Percentiles rank a stretch among this genome's conserved stretches.
Evolutionary conservation across 2,888 invertebrate genomes (phyloP).

Genomic region (Sminthurides aquaticus): DNA sequence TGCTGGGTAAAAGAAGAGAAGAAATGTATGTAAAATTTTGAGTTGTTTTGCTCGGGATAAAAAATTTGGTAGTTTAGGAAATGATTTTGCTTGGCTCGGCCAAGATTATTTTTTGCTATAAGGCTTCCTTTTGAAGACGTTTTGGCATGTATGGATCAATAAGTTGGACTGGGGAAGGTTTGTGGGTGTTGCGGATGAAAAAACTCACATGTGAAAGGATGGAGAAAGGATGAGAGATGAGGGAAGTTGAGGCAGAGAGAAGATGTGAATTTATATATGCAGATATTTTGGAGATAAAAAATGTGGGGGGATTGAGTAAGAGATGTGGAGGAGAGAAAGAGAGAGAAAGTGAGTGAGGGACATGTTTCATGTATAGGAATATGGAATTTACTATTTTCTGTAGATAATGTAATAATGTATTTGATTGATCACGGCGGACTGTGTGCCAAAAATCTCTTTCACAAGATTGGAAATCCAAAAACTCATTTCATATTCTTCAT

Average conservation of each 20-base stretch:
- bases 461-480: slow-evolving; percentile 38
- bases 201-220: no score
- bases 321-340: not conserved
- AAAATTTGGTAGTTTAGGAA: not conserved
- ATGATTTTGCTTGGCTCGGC: not conserved
- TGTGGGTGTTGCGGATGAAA: no score
- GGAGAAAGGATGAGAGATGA: not conserved
- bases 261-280: not conserved
- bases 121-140: no score
- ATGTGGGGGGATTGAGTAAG: not conserved
- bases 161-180: not conserved
- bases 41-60: not conserved
- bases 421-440: slow-evolving; percentile 40
- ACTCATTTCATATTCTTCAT: slow-evolving; percentile 31
- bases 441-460: slow-evolving; percentile 34
- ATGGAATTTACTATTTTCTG: slow-evolving; percentile 25
- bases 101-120: no score
- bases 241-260: not conserved
- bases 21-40: not conserved
- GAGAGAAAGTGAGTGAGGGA: slow-evolving; percentile 1
- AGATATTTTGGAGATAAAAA: not conserved
- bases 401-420: slow-evolving; percentile 39
- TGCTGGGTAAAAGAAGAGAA: not conserved
- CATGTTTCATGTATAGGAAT: slow-evolving; percentile 14
- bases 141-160: not conserved